Evolutionary conservation across 2,888 invertebrate species (phyloP).

Genomic region (Patella depressa): DNA sequence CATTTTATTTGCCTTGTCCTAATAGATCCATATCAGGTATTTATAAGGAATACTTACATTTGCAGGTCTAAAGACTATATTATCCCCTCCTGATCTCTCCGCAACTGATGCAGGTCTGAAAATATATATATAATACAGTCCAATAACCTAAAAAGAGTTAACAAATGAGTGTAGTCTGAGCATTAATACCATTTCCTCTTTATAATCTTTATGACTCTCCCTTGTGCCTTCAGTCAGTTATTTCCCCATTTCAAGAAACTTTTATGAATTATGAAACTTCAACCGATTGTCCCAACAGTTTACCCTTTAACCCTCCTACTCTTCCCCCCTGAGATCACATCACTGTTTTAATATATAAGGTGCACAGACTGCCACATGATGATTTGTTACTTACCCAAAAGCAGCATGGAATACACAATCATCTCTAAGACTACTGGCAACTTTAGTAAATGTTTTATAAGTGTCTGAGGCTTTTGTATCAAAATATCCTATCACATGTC

Average conservation of each 20-base stretch:
- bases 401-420: conserved; percentile 96
- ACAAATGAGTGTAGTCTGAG: no score
- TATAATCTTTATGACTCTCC: neutral
- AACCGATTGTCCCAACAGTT: no score
- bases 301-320: no score
- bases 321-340: no score
- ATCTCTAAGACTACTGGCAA: conserved; percentile 87
- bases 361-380: no score
- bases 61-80: conserved; percentile 59
- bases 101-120: conserved; percentile 52
- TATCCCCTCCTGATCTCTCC: conserved; percentile 59
- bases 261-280: no score
- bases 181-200: no score
- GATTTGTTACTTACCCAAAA: conserved; percentile 77
- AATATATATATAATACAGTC: conserved; percentile 13
- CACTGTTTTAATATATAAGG: no score
- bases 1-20: no score
- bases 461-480: conserved; percentile 72
- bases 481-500: conserved; percentile 93
- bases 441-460: conserved; percentile 60
- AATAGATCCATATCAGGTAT: neutral
- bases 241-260: no score
- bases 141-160: no score
- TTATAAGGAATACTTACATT: conserved; percentile 48
- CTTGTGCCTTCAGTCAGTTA: no score